Evolutionary conservation across 2,888 invertebrate genomes (phyloP).

Genomic region (Melangyna quadrimaculata): DNA sequence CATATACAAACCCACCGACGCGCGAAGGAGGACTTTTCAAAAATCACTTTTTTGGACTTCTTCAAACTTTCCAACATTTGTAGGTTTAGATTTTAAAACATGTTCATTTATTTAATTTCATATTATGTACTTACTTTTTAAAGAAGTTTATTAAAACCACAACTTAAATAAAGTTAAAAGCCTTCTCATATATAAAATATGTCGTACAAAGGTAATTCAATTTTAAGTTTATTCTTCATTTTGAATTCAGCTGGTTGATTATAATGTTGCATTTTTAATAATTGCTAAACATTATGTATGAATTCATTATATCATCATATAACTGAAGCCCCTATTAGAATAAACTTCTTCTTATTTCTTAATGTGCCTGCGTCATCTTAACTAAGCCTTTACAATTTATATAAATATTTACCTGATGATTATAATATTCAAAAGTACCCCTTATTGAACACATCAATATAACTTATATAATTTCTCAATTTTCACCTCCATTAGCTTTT

Average conservation of each 20-base stretch:
- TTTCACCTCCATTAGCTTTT: slow-evolving; percentile 49
- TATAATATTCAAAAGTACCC: background rate
- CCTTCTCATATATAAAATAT: background rate
- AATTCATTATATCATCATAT: too few relatives aligned
- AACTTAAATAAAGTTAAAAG: too few relatives aligned
- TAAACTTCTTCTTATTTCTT: background rate
- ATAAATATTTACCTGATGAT: background rate
- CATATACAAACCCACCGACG: too few relatives aligned
- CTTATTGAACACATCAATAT: slow-evolving; percentile 15
- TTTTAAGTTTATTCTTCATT: background rate
- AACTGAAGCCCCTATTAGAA: background rate
- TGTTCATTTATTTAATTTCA: too few relatives aligned
- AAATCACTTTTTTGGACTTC: background rate
- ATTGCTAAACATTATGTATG: too few relatives aligned
- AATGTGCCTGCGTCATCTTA: background rate
- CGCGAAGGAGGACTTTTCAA: too few relatives aligned
- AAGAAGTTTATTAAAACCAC: too few relatives aligned
- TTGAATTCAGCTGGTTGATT: background rate
- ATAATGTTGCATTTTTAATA: background rate
- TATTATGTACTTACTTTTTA: too few relatives aligned
- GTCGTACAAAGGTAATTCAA: background rate
- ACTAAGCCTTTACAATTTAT: background rate
- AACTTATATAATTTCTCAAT: slow-evolving; percentile 46
- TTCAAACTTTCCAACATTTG: too few relatives aligned
- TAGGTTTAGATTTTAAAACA: too few relatives aligned